Conservation (phyloP, 2,888 invertebrate genomes). For the Tetranychus piercei region DNA sequence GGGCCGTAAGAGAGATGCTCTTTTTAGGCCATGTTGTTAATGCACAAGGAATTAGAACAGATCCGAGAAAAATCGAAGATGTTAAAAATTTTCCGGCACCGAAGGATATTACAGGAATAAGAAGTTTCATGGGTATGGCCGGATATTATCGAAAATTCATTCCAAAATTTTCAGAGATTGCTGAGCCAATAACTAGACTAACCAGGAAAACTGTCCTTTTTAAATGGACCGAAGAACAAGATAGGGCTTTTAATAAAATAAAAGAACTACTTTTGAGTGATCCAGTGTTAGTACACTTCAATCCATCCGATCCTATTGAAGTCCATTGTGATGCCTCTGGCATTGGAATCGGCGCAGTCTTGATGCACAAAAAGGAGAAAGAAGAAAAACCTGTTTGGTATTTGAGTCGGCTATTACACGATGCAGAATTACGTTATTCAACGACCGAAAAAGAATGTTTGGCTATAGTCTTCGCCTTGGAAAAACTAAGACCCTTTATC, state of each 20-base stretch:
- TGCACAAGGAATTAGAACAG: no score
- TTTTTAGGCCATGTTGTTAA: no score
- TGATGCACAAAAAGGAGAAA: not conserved
- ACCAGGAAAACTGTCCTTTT: not conserved
- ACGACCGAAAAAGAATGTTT: slow-evolving; percentile 25
- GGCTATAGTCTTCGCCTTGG: slow-evolving; percentile 23
- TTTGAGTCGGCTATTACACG: slow-evolving; percentile 21
- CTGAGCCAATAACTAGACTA: not conserved
- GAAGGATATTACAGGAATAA: no score
- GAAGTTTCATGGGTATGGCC: no score
- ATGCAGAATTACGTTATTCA: slow-evolving; percentile 25
- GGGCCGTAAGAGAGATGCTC: no score
- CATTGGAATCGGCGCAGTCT: not conserved
- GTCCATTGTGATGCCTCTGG: not conserved
- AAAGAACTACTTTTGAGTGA: not conserved
- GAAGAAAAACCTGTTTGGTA: slow-evolving; percentile 21
- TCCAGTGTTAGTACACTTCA: not conserved
- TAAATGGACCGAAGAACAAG: not conserved
- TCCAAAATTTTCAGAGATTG: not conserved
- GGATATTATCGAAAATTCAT: not conserved
- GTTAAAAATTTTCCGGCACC: no score
- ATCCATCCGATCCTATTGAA: not conserved
- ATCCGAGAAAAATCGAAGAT: no score
- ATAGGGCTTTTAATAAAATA: not conserved
- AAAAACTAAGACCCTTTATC: not conserved